Percentiles rank a stretch among this genome's conserved stretches.
These are phyloP conservation scores for Pelochelys cantorii DNA, from an alignment of 2,797 vertebrate species.

Conservation along the genomic window DNA sequence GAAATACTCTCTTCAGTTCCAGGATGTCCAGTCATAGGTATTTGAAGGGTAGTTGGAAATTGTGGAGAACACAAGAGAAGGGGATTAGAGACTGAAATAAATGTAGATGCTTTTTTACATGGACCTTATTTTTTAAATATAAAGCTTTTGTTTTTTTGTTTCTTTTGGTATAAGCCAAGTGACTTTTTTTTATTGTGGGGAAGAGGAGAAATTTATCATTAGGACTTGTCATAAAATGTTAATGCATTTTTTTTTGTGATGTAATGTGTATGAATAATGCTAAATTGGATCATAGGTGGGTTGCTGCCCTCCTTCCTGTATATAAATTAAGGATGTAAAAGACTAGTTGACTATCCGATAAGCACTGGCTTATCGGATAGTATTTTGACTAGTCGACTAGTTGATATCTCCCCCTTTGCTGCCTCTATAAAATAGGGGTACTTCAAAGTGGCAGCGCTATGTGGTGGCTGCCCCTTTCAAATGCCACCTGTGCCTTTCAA, in stretches of 20 bases:
- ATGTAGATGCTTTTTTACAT: slow-evolving; percentile 56
- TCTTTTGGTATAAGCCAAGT: slow-evolving; percentile 48
- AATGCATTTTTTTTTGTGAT: background rate
- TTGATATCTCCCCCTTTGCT: too few species aligned
- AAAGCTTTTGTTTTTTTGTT: slow-evolving; percentile 68
- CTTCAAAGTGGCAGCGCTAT: too few species aligned
- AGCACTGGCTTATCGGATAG: too few species aligned
- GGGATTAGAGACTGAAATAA: slow-evolving; percentile 57
- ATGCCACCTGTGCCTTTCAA: too few species aligned
- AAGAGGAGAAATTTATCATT: background rate
- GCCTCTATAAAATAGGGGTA: too few species aligned
- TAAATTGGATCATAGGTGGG: background rate
- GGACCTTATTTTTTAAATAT: slow-evolving; percentile 58
- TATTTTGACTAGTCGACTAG: too few species aligned
- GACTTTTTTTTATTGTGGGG: slow-evolving; percentile 17
- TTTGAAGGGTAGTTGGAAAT: slow-evolving; percentile 65
- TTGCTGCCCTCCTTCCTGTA: background rate
- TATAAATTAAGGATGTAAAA: background rate
- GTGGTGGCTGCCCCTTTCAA: too few species aligned
- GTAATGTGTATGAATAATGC: background rate
- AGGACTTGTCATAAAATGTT: background rate
- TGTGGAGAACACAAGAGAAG: slow-evolving; percentile 52
- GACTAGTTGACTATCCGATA: too few species aligned
- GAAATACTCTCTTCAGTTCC: slow-evolving; percentile 71
- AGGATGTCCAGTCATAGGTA: slow-evolving; percentile 49